Evolutionary conservation across 2,888 invertebrate genomes (phyloP), one percentile per base, ranked within the genome.

Genomic region (Thecocarcelia acutangulata): DNA sequence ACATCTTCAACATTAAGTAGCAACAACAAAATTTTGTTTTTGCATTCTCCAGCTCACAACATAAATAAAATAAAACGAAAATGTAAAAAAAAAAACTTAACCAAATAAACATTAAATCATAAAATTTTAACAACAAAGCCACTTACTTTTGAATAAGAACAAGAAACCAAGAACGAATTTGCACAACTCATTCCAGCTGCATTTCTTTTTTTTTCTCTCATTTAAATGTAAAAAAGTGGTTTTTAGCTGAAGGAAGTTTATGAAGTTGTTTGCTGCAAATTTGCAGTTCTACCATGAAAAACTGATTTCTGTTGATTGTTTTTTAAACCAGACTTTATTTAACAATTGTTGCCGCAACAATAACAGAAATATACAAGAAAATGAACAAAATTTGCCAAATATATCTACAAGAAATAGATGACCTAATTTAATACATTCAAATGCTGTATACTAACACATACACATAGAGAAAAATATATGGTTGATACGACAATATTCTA

Each of bases 21-120:
- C 12, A 21, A 3, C 0, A 46, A 56, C n/a, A 24, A 48, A 50
- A 24, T 59, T 33, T 50, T 44, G 40, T 56, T 48, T 15, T 15
- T 52, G 58, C 24, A 54, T 66, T 28, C 59, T 66, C 72, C 66
- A 52, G 33, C 44, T 50, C 1, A 54, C 15, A 54, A 54, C 33
- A 17, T 11, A 24, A n/a, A n/a, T n/a, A n/a, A n/a, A n/a, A n/a
- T n/a, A n/a, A n/a, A n/a, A n/a, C n/a, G n/a, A n/a, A n/a, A n/a
- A n/a, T n/a, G n/a, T n/a, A n/a, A n/a, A n/a, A n/a, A 46, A n/a
- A 37, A 15, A 3, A 15, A 46, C 15, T 28, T 11, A 56, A 21
- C 21, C 13, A 17, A 58, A 64, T 52, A 63, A 54, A 42, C 19
- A 50, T 15, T 12, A 40, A 52, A 50, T 15, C 24, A 40, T 21